These are phyloP conservation scores for Lepidocyrtoides sp. DNA, from an alignment of 2,888 invertebrate species.

Conservation along the genomic window DNA sequence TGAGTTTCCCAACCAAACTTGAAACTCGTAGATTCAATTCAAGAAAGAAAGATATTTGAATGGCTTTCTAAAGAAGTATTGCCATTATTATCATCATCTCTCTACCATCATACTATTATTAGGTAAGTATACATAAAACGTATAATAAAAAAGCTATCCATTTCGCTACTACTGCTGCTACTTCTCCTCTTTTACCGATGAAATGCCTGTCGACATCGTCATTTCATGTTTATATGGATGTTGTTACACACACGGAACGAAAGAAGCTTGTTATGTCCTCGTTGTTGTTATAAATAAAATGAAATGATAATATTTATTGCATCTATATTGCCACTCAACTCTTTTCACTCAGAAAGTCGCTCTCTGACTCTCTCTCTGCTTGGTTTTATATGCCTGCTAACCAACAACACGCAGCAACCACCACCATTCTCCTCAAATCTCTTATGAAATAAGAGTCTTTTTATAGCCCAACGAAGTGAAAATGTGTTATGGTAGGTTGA, in stretches of 20 bases:
- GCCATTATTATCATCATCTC: background rate
- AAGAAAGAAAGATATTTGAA: background rate
- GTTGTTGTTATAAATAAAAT: slow-evolving; percentile 53
- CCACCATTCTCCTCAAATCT: background rate
- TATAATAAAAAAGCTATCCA: slow-evolving; percentile 11
- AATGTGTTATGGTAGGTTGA: slow-evolving; percentile 65
- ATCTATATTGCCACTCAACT: background rate
- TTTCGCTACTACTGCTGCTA: background rate
- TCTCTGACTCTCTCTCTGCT: background rate
- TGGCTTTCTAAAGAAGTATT: background rate
- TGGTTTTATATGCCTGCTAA: background rate
- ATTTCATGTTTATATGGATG: slow-evolving; percentile 43
- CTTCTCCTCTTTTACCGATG: background rate
- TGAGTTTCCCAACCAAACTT: background rate
- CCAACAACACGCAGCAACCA: background rate
- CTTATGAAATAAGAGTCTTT: slow-evolving; percentile 30
- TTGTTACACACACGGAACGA: background rate
- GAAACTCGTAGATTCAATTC: background rate
- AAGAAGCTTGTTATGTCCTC: slow-evolving; percentile 4
- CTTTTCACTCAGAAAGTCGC: background rate
- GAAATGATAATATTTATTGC: slow-evolving; percentile 70
- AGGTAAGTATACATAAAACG: background rate
- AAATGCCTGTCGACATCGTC: slow-evolving; percentile 21
- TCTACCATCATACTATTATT: background rate
- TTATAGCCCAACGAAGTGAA: slow-evolving; percentile 58